Conservation (phyloP, 2,888 invertebrate genomes). For the Deilephila elpenor region DNA sequence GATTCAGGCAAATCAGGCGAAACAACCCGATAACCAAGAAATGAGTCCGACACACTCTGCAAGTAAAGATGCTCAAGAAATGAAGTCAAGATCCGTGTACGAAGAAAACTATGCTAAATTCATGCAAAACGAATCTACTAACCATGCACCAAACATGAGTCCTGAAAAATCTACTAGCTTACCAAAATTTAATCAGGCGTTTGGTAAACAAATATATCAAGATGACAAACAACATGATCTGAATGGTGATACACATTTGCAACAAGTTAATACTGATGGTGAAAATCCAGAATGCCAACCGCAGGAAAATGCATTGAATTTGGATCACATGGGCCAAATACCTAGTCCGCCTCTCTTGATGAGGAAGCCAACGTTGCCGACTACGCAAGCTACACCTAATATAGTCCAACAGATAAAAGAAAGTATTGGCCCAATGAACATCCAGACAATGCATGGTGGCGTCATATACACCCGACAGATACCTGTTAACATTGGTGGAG, state of each 20-base stretch:
- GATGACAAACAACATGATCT: slow-evolving; percentile 70
- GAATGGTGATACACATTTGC: slow-evolving; percentile 56
- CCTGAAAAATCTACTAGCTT: slow-evolving; percentile 82
- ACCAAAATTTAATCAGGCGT: slow-evolving; percentile 92
- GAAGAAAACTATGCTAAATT: slow-evolving; percentile 85
- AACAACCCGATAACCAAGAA: slow-evolving; percentile 64
- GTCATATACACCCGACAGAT: slow-evolving; percentile 90
- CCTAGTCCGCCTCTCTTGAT: slow-evolving; percentile 72
- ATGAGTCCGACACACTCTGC: slow-evolving; percentile 52
- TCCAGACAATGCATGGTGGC: slow-evolving; percentile 87
- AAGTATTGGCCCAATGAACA: slow-evolving; percentile 82
- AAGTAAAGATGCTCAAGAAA: slow-evolving; percentile 69
- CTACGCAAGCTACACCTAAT: slow-evolving; percentile 66
- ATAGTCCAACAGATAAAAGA: slow-evolving; percentile 81
- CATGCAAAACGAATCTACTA: slow-evolving; percentile 74
- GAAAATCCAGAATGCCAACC: slow-evolving; percentile 64
- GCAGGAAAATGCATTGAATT: slow-evolving; percentile 64
- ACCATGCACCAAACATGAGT: slow-evolving; percentile 46
- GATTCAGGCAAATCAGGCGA: slow-evolving; percentile 52
- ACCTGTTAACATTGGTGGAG: slow-evolving; percentile 85
- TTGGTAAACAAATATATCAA: slow-evolving; percentile 89
- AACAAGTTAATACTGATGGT: slow-evolving; percentile 45
- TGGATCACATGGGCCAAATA: slow-evolving; percentile 71
- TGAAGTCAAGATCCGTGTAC: slow-evolving; percentile 80
- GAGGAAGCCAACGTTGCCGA: slow-evolving; percentile 64